Base-by-base conservation (phyloP, 2,113 vertebrate species). In the Gavia stellata region DNA sequence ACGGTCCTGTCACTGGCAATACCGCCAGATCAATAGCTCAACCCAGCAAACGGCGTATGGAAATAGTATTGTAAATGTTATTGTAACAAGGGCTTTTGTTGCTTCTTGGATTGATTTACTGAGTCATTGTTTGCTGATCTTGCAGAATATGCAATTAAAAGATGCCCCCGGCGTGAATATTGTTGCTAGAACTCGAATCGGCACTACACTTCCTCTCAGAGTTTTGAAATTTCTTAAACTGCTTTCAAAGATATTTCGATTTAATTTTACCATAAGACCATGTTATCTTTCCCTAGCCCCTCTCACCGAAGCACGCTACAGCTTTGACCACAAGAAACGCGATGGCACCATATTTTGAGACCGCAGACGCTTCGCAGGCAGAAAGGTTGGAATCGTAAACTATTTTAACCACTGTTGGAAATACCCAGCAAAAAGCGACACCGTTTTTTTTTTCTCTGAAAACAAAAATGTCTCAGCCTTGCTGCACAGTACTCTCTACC, bases 61-160 rank as follows among this genome's bases (percentile, higher is more conserved):
- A 90, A 75, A 92, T 66, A 59, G 52, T 63, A 58, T 19, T 78
- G 63, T 26, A 94, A 93, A 88, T 75, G 81, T 61, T 91, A 62
- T 49, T 75, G 21, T 55, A 85, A 45, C 8, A 10, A 92, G 34
- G 53, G 62, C 12, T 94, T 90, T 95, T 95, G 77, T 75, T 78
- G 65, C 40, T 40, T 75, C 36, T 70, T 47, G 62, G 44, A 31
- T 42, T 72, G 61, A 94, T 85, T 95, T 94, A 89, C 33, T 80
- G 24, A 89, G 42, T 45, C 89, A 72, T 88, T 93, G 86, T 92
- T 81, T 88, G 63, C 45, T 31, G 70, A 74, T 77, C 70, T 81
- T 82, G 65, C 68, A 91, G 44, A 89, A 71, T 34, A 36, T 2
- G 4, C 61, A 72, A 52, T 80, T 77, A 88, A 85, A 96, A 75